Percentiles rank a stretch among this genome's conserved stretches.
These are phyloP conservation scores for Vidua chalybeata DNA, from an alignment of 2,113 vertebrate genomes.

Conservation along the genomic window DNA sequence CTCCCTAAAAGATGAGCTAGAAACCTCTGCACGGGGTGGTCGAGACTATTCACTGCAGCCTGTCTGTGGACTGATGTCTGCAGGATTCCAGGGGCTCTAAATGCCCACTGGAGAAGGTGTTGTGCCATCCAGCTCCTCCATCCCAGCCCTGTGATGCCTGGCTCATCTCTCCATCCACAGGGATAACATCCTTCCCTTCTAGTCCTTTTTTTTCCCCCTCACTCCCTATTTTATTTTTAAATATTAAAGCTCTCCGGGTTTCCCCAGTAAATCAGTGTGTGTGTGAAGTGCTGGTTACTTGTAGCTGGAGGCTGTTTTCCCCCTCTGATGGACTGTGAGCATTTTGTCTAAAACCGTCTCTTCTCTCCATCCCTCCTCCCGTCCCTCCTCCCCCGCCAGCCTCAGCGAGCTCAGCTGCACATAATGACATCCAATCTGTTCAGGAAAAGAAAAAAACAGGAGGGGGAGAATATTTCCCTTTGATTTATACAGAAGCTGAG, in stretches of 20 bases:
- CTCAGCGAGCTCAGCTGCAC: conserved; percentile 70
- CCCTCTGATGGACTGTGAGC: conserved; percentile 63
- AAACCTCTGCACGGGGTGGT: neutral
- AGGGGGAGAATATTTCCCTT: conserved; percentile 72
- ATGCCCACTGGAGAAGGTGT: neutral
- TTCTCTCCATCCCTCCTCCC: conserved; percentile 54
- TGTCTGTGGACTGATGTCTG: neutral
- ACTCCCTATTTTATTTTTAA: conserved; percentile 49
- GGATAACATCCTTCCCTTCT: neutral
- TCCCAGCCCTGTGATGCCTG: neutral
- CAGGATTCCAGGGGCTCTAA: neutral
- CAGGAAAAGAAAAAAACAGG: conserved; percentile 70
- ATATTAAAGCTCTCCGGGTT: conserved; percentile 56
- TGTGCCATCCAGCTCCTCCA: neutral
- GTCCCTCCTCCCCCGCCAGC: conserved; percentile 57
- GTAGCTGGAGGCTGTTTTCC: conserved; percentile 68
- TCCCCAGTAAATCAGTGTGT: conserved; percentile 55
- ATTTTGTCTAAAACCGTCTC: conserved; percentile 50
- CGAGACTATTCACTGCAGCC: neutral
- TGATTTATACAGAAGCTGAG: conserved; percentile 73
- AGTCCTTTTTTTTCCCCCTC: neutral
- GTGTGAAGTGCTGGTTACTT: conserved; percentile 53
- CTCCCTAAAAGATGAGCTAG: neutral
- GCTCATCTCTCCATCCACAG: neutral
- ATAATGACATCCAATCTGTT: conserved; percentile 75